Conservation (phyloP, 2,113 vertebrate genomes). For the Psammodynastes pulverulentus region DNA sequence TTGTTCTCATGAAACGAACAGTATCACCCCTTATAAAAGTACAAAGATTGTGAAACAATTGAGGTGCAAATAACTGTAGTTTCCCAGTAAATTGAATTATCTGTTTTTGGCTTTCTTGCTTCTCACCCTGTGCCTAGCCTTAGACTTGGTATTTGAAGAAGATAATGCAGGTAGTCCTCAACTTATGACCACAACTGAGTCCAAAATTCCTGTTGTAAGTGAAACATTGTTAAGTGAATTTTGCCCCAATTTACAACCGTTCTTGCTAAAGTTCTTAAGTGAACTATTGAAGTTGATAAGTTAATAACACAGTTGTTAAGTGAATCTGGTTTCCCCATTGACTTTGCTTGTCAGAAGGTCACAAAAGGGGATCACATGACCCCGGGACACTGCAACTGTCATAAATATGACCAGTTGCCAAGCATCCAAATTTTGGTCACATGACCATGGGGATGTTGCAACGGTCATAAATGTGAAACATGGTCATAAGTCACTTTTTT, state of each 20-base stretch:
- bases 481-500: neutral
- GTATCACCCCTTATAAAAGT: neutral
- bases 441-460: neutral
- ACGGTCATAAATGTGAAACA: neutral
- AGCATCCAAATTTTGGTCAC: neutral
- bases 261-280: too few species aligned
- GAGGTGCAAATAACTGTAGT: neutral
- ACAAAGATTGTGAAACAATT: neutral
- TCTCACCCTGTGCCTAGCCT: neutral
- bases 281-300: too few species aligned
- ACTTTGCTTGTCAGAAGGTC: too few species aligned
- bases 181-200: neutral
- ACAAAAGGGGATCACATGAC: too few species aligned
- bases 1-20: neutral
- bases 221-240: too few species aligned
- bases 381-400: too few species aligned
- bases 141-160: neutral
- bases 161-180: neutral
- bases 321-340: too few species aligned
- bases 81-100: neutral
- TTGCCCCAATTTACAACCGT: too few species aligned
- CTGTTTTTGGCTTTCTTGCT: neutral
- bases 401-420: too few species aligned
- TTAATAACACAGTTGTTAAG: too few species aligned
- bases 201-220: too few species aligned